A percentile compares a stretch with the other conserved stretches of the same genome.
Conservation (phyloP, 2,888 invertebrate species). For the Himalopsyche anomala region DNA sequence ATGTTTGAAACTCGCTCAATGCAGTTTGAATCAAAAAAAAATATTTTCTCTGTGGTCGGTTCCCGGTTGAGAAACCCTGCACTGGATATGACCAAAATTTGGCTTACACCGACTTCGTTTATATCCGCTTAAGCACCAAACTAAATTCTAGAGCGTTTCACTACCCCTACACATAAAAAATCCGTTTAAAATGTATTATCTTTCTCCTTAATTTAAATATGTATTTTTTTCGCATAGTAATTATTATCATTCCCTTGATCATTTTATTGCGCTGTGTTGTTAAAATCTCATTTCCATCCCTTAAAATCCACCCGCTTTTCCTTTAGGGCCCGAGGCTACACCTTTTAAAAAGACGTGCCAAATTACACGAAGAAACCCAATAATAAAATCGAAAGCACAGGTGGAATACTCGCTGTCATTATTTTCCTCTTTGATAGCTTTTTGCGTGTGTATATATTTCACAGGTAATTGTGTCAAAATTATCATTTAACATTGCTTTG, state of each 20-base stretch:
- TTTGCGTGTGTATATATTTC: background rate
- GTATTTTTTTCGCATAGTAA: no score
- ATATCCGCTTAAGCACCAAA: no score
- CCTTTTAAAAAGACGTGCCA: conserved; percentile 10
- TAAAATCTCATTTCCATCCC: conserved; percentile 19
- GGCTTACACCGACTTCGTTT: no score
- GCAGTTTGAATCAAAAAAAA: no score
- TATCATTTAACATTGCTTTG: background rate
- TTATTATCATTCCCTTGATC: conserved; percentile 4
- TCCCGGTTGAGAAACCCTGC: no score
- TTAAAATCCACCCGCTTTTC: conserved; percentile 6
- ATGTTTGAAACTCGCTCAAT: no score
- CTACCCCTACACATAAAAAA: no score
- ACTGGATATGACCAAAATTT: no score
- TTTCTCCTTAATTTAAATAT: no score
- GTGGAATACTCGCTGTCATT: conserved; percentile 9
- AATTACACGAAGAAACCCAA: background rate
- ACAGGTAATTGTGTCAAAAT: background rate
- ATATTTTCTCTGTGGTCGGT: no score
- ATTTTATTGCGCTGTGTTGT: background rate
- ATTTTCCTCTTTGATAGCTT: background rate
- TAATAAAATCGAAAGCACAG: background rate
- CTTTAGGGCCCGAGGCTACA: background rate
- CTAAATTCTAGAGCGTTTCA: no score
- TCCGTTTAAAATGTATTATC: no score